Conservation (phyloP, 2,113 vertebrate genomes). For the Cyanistes caeruleus region DNA sequence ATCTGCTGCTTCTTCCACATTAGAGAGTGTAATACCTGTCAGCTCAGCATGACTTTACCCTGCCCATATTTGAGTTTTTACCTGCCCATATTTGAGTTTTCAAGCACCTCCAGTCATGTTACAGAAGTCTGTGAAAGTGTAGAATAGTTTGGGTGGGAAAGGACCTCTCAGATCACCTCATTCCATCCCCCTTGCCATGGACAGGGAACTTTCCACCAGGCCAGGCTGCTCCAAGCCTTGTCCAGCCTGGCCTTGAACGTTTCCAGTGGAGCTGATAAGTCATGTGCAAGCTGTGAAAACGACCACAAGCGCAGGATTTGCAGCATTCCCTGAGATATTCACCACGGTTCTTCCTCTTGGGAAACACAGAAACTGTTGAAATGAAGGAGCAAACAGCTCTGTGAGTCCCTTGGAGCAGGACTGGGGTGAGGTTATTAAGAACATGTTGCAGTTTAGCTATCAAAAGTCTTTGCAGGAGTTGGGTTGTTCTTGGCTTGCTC, state of each 20-base stretch:
- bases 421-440: not conserved
- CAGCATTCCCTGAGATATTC: not conserved
- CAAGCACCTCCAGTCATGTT: accelerated
- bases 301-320: not conserved
- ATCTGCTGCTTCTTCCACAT: not conserved
- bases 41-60: not conserved
- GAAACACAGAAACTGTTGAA: not conserved
- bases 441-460: not conserved
- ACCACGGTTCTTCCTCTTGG: not conserved
- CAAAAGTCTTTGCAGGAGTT: not conserved
- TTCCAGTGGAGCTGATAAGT: not conserved
- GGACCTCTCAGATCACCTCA: not conserved
- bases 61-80: not conserved
- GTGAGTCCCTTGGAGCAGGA: not conserved
- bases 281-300: not conserved
- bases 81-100: not conserved
- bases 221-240: not conserved
- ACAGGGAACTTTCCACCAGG: not conserved
- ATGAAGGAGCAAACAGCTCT: not conserved
- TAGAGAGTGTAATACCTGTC: not conserved
- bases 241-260: accelerated
- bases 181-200: not conserved
- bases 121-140: not conserved
- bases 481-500: not conserved
- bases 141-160: not conserved